A percentile compares a stretch with the other conserved stretches of the same genome.
Evolutionary conservation across 2,797 vertebrate genomes (phyloP).

Genomic region (Syndactyla subalaris): DNA sequence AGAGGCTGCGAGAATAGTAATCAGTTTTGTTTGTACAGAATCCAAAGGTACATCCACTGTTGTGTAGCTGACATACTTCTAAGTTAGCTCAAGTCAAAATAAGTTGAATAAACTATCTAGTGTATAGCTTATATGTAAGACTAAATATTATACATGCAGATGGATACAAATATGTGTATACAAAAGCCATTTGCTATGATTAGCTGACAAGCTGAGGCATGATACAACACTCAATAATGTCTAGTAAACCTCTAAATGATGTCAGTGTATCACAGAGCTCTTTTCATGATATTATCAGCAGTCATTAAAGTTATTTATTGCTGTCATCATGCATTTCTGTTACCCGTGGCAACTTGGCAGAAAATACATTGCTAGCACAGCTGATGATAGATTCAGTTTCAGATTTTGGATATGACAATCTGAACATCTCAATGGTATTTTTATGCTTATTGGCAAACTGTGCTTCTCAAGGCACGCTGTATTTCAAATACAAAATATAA

Average conservation of each 20-base stretch:
- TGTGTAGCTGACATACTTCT: background rate
- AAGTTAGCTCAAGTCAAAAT: background rate
- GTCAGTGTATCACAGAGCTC: slow-evolving; percentile 49
- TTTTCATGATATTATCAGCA: slow-evolving; percentile 64
- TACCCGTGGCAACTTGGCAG: slow-evolving; percentile 63
- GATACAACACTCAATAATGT: slow-evolving; percentile 36
- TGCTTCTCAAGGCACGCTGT: background rate
- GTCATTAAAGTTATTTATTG: slow-evolving; percentile 74
- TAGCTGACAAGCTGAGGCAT: slow-evolving; percentile 56
- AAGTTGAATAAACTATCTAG: background rate
- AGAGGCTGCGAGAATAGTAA: background rate
- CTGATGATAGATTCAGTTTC: slow-evolving; percentile 73
- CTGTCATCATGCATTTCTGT: slow-evolving; percentile 68
- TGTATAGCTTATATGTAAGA: background rate
- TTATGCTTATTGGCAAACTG: slow-evolving; percentile 19
- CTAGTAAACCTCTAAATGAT: slow-evolving; percentile 63
- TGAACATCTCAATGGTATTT: slow-evolving; percentile 49
- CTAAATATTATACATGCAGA: background rate
- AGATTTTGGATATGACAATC: slow-evolving; percentile 55
- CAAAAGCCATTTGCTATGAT: background rate
- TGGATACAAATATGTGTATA: slow-evolving; percentile 7
- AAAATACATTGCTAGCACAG: slow-evolving; percentile 63
- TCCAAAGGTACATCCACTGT: background rate
- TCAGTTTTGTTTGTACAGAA: background rate
- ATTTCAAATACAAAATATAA: background rate